phyloP scores from a whole-genome alignment of 1,140 invertebrate genomes.

The Cydia splendana region DNA sequence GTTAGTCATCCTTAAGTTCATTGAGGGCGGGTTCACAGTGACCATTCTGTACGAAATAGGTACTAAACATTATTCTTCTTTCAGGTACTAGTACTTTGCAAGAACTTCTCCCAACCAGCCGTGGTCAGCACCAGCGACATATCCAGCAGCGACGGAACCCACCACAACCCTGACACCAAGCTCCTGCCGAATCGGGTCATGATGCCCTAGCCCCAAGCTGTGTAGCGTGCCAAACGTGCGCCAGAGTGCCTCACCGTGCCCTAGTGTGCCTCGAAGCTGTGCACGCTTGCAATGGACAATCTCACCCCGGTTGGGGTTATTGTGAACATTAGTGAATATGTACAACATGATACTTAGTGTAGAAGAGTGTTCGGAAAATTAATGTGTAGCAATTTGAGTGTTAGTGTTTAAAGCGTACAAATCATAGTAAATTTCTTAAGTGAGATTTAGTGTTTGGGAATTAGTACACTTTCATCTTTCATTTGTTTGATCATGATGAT shows the following conservation, averaged over 20 bases:
- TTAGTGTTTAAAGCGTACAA: no score
- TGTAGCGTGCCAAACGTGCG: constrained; percentile 51
- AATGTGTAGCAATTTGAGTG: no score
- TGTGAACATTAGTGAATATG: no score
- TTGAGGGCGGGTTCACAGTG: no score
- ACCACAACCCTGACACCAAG: constrained; percentile 69
- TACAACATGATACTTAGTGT: no score
- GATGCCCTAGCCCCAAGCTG: constrained; percentile 63
- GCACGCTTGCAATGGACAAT: background rate
- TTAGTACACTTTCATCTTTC: no score
- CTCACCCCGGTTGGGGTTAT: background rate
- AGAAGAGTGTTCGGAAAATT: no score
- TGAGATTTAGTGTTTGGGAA: no score
- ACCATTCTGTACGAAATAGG: background rate
- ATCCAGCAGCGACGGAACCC: constrained; percentile 73
- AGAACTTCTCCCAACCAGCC: constrained; percentile 72
- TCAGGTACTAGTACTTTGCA: constrained; percentile 72
- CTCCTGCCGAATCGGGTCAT: constrained; percentile 64
- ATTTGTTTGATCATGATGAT: no score
- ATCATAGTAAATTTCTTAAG: no score
- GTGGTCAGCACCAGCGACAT: constrained; percentile 74
- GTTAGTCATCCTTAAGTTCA: no score
- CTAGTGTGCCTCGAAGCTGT: no score
- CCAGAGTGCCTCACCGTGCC: background rate
- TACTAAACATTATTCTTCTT: background rate